A percentile compares a stretch with the other conserved stretches of the same genome.
phyloP scores from a whole-genome alignment of 2,888 invertebrate genomes.

The Nesidiocoris tenuis region DNA sequence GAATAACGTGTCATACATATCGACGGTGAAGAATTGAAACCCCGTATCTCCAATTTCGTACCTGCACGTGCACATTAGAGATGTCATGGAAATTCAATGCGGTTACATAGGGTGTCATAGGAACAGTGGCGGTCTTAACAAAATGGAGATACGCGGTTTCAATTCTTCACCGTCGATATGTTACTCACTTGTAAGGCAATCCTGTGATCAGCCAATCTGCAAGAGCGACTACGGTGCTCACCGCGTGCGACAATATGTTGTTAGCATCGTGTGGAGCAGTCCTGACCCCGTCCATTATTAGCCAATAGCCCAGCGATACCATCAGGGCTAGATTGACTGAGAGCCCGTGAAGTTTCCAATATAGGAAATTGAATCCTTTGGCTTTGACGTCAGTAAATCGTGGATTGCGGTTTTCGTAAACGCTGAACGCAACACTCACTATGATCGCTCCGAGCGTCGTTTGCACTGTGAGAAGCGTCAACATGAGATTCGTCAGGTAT shows the following conservation, averaged over 20 bases:
- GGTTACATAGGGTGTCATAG: no score
- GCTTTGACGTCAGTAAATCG: neutral
- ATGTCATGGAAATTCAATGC: no score
- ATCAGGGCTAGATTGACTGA: neutral
- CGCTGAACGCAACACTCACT: neutral
- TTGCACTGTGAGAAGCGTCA: neutral
- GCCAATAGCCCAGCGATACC: neutral
- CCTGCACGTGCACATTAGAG: no score
- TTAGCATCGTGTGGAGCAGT: neutral
- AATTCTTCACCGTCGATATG: no score
- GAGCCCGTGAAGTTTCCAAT: constrained; percentile 3
- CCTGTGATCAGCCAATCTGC: constrained; percentile 11
- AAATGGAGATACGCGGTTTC: no score
- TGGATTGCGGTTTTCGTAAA: neutral
- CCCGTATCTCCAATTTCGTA: no score
- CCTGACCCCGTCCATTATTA: neutral
- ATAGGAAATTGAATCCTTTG: neutral
- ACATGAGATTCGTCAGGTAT: neutral
- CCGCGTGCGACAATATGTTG: neutral
- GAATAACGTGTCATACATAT: no score
- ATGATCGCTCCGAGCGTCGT: constrained; percentile 3
- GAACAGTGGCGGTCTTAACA: no score
- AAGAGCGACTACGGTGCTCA: neutral
- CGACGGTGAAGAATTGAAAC: no score
- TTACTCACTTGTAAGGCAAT: constrained; percentile 17